Conservation (phyloP, 2,113 vertebrate species). For the Anarhynchus alexandrinus region DNA sequence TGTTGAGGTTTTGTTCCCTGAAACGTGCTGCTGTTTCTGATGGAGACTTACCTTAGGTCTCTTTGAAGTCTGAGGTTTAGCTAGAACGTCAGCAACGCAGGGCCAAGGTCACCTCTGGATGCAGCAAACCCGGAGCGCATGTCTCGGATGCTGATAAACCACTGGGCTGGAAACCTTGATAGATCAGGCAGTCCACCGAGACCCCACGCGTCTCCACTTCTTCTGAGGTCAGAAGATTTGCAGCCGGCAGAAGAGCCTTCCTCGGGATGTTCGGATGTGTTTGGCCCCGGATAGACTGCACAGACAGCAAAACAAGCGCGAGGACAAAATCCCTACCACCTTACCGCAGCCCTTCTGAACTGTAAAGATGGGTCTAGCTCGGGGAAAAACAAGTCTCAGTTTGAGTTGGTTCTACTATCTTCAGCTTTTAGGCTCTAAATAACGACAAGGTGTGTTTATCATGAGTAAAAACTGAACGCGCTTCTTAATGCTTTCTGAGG, state of each 20-base stretch:
- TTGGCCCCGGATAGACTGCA: not conserved
- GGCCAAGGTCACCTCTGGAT: not conserved
- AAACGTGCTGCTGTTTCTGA: not conserved
- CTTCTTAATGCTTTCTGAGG: not conserved
- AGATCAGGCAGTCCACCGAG: not conserved
- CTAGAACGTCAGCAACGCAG: not conserved
- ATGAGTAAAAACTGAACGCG: not conserved
- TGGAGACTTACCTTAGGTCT: not conserved
- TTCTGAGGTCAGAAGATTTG: not conserved
- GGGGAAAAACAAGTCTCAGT: not conserved
- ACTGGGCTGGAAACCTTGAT: not conserved
- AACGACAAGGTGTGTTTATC: not conserved
- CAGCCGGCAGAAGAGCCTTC: not conserved
- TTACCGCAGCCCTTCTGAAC: not conserved
- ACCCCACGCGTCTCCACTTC: fast-evolving
- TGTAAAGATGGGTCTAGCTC: fast-evolving
- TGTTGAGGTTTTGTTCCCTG: not conserved
- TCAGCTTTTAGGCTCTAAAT: not conserved
- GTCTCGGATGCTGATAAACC: not conserved
- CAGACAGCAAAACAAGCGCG: not conserved
- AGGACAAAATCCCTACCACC: not conserved
- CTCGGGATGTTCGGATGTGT: not conserved
- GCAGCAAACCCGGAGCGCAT: not conserved
- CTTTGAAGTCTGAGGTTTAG: not conserved
- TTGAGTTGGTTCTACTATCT: not conserved